Evolutionary conservation across 2,888 invertebrate species (phyloP).

Genomic region (Drosophila phalerata): DNA sequence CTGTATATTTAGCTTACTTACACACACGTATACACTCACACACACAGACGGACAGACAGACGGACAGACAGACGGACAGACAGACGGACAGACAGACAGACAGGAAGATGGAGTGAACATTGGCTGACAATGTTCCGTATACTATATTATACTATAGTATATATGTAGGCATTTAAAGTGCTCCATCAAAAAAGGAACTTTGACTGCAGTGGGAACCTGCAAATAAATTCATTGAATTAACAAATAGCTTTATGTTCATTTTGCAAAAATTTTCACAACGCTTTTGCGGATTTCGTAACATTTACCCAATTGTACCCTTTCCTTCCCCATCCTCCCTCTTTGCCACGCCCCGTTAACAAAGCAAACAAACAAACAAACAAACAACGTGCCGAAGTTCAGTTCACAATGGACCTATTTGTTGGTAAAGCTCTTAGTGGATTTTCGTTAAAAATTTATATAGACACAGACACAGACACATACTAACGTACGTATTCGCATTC

Average conservation of each 20-base stretch:
- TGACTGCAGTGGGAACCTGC: constrained; percentile 7
- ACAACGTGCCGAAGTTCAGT: constrained; percentile 15
- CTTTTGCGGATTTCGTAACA: constrained; percentile 50
- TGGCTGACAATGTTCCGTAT: constrained; percentile 43
- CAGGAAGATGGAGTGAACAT: constrained; percentile 33
- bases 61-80: constrained; percentile 1
- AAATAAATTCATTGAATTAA: constrained; percentile 73
- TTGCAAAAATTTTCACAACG: constrained; percentile 35
- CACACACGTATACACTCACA: background rate
- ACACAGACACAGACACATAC: constrained; percentile 6
- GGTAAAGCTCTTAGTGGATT: constrained; percentile 67
- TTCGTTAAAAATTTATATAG: constrained; percentile 69
- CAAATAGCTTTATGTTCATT: constrained; percentile 74
- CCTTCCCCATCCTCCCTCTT: background rate
- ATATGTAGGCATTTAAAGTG: constrained; percentile 16
- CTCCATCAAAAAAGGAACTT: constrained; percentile 24
- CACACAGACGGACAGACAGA: background rate
- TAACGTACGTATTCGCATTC: background rate
- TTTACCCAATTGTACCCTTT: constrained; percentile 11
- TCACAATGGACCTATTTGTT: constrained; percentile 29
- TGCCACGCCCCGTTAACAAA: constrained; percentile 16
- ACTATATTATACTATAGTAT: no score
- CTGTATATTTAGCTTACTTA: constrained; percentile 52
- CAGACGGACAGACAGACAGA: background rate
- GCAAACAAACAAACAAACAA: constrained; percentile 13